Evolutionary conservation across 2,888 invertebrate species (phyloP), one percentile per base, ranked within the genome.

Genomic region (Odiellus spinosus): DNA sequence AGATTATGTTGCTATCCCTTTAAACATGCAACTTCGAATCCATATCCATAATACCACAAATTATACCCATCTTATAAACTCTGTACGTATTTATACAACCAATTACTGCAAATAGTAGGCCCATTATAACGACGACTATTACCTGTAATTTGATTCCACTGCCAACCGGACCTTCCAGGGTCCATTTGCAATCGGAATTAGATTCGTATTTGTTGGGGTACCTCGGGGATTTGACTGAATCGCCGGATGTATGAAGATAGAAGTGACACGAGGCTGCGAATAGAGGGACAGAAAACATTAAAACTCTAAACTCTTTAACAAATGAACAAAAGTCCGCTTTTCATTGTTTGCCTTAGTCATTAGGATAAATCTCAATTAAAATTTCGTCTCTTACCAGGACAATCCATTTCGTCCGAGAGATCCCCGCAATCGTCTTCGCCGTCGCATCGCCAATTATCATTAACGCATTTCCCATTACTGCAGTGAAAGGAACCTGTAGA

Each of bases 131-230:
- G 8, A 26, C 8, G 8, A n/a, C 10, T n/a, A 20, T 47, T 63
- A 74, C 74, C 69, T 85, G 85, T 56, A 91, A 71, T 47, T 88
- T 76, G 56, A 91, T 88, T 62, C 90, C 88, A 68, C 88, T 87
- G 48, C 93, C 93, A 69, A 90, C 80, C 3, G 93, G 93, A 34
- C 91, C 93, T 71, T 95, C 93, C 52, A 95, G 72, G 1, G 91
- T 91, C 91, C 93, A 93, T 67, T 90, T 90, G 68, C 93, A 95
- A 64, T 91, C 86, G 55, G 85, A 80, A 56, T 91, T 74, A 3
- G 90, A 77, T 52, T 80, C 78, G 64, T 95, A 95, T 63, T 88
- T 85, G 63, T 88, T 86, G 4, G 93, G 93, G 67, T 88, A 93
- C 65, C 82, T 88, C 2, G 90, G 88, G 56, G 88, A 87, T 65